Percentiles rank a stretch among this genome's conserved stretches.
Evolutionary conservation across 2,888 invertebrate genomes (phyloP).

Genomic region (Watsonalla cultraria): DNA sequence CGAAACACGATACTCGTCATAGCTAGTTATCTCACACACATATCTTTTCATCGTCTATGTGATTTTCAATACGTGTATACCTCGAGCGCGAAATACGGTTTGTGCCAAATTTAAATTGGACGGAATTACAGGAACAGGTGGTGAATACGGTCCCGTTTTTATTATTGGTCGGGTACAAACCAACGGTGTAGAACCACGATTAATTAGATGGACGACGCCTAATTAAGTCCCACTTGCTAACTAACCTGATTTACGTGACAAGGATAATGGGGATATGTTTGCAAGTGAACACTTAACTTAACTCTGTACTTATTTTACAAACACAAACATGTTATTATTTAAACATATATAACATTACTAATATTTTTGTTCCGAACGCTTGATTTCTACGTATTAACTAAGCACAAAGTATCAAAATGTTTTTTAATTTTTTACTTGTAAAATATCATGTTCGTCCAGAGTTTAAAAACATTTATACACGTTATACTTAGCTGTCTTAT

Average conservation of each 20-base stretch:
- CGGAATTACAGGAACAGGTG: slow-evolving; percentile 45
- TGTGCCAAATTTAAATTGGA: slow-evolving; percentile 40
- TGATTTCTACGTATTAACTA: too few species aligned
- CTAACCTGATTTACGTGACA: slow-evolving; percentile 21
- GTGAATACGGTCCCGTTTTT: slow-evolving; percentile 38
- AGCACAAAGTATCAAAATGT: too few species aligned
- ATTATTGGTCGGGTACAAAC: slow-evolving; percentile 24
- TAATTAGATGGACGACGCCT: slow-evolving; percentile 50
- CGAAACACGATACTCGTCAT: too few species aligned
- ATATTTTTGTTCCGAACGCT: too few species aligned
- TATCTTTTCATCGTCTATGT: background rate
- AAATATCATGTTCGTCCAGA: too few species aligned
- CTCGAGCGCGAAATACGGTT: slow-evolving; percentile 25
- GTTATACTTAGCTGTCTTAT: too few species aligned
- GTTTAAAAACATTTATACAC: too few species aligned
- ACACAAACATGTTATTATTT: too few species aligned
- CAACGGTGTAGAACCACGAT: slow-evolving; percentile 18
- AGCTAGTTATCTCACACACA: too few species aligned
- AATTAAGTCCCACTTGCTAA: slow-evolving; percentile 41
- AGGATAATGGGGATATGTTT: slow-evolving; percentile 21
- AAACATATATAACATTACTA: too few species aligned
- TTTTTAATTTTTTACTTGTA: too few species aligned
- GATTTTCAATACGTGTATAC: background rate
- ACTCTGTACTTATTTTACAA: too few species aligned
- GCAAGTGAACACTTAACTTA: slow-evolving; percentile 5